Base-by-base conservation (phyloP, 1,140 invertebrate genomes). In the Chrysomallon squamiferum region DNA sequence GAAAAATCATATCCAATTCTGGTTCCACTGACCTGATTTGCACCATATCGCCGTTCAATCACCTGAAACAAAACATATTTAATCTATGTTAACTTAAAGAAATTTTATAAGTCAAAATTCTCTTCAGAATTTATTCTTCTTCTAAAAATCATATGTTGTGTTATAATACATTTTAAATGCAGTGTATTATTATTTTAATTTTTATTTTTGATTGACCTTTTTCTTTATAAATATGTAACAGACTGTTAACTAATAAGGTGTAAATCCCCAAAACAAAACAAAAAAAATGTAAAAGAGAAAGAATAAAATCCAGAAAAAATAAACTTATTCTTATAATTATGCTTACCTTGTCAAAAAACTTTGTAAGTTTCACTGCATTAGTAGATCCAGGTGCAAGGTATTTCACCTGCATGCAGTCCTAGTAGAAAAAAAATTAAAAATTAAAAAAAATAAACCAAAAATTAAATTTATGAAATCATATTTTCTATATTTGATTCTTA, bases 341-440 rank as follows among this genome's bases (percentile, higher is more conserved):
- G 52, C 65, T 61, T 75, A 94, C 95, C 88, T 95, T 95, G 85
- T 98, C 96, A 85, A 97, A 96, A 88, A 97, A 98, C 80, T 94
- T 89, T 18, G 92, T 92, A 25, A 97, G 82, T 87, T 96, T 97
- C 0, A 97, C 94, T 47, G 95, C 91, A 81, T 95, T 95, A 67
- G 93, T 94, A 1, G 93, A 93, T 3, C 95, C 95, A 18, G 95
- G 93, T n/a, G 94, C 93, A 68, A 98, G 85, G 70, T 93, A 93
- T 81, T 92, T 91, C 1, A 95, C 86, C 95, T 78, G 73, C 50
- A 76, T 76, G 66, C 75, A 76, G 65, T 80, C 77, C 81, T 83
- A 68, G 20, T 72, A 76, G 92, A 7, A 38, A 38, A 38, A 38
- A 5, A 38, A 38, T n/a, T n/a, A n/a, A n/a, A n/a, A n/a, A n/a